phyloP scores from a whole-genome alignment of 2,888 invertebrate genomes.

The Dendrolimus pini region DNA sequence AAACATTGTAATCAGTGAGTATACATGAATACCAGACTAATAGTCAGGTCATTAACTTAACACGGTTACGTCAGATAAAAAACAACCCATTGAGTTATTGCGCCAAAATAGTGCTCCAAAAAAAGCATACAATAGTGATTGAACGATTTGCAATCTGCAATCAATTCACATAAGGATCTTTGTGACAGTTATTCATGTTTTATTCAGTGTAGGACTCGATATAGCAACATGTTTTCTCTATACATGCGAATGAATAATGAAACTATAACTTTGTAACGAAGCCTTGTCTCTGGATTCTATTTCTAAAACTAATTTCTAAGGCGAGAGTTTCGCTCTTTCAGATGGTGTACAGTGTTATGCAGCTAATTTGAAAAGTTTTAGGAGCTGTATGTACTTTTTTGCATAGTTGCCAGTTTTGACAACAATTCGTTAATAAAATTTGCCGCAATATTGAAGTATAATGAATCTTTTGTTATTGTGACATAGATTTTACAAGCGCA shows the following conservation, averaged over 20 bases:
- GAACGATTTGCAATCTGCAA: neutral
- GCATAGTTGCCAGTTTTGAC: too few species aligned
- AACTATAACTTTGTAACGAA: too few species aligned
- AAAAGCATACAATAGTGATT: neutral
- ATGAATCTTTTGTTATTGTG: too few species aligned
- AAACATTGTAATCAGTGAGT: neutral
- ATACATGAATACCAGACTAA: neutral
- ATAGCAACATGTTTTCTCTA: neutral
- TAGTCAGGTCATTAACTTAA: neutral
- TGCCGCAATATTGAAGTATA: too few species aligned
- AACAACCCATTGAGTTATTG: neutral
- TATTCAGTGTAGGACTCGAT: neutral
- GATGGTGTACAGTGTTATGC: too few species aligned
- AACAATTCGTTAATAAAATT: too few species aligned
- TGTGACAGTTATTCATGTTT: constrained; percentile 5
- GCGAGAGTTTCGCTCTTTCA: too few species aligned
- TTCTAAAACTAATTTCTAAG: too few species aligned
- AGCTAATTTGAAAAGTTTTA: too few species aligned
- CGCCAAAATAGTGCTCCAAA: neutral
- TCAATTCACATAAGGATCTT: neutral
- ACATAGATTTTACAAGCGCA: too few species aligned
- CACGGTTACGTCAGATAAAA: neutral
- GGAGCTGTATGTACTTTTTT: too few species aligned
- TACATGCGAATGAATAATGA: neutral
- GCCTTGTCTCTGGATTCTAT: too few species aligned